Evolutionary conservation across 2,888 invertebrate genomes (phyloP), one percentile per base, ranked within the genome.

Genomic region (Synergus itoensis): DNA sequence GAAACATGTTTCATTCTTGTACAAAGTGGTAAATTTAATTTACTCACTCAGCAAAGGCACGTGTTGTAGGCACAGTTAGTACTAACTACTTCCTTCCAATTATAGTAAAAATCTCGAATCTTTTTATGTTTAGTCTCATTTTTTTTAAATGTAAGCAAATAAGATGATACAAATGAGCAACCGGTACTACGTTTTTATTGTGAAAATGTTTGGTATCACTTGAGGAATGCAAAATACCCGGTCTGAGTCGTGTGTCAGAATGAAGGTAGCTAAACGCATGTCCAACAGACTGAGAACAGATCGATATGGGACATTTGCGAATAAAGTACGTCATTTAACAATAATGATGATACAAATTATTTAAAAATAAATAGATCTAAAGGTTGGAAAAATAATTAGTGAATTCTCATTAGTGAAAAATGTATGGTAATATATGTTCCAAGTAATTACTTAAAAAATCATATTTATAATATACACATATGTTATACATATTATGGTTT

Each of bases 201-300:
- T 36, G 2, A 73, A 53, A 53, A 53, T 53, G 9, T 48, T 67
- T 45, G 8, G n/a, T 16, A 36, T 53, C 53, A 73, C 45, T n/a
- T 28, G 14, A n/a, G 41, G 64, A 65, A 65, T 16, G n/a, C 16
- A 65, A 65, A 41, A 41, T 65, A 41, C 65, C 65, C 65, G 65
- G 73, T 36, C 36, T 36, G 53, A 48, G 73, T 73, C 53, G n/a
- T 28, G 48, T 53, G 48, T 36, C 16, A 73, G 28, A 73, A 73
- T 73, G 73, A 73, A 43, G 48, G n/a, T 48, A 69, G 69, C 45
- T 69, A 21, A 73, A 73, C 73, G 73, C 73, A 73, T 53, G 73
- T 48, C 53, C 73, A 73, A 73, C 69, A n/a, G 43, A 21, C 73
- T 53, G 9, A 16, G 16, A 36, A 28, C 36, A 21, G n/a, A 73